phyloP scores from a whole-genome alignment of 2,797 vertebrate genomes.

The Malacoraja senta region DNA sequence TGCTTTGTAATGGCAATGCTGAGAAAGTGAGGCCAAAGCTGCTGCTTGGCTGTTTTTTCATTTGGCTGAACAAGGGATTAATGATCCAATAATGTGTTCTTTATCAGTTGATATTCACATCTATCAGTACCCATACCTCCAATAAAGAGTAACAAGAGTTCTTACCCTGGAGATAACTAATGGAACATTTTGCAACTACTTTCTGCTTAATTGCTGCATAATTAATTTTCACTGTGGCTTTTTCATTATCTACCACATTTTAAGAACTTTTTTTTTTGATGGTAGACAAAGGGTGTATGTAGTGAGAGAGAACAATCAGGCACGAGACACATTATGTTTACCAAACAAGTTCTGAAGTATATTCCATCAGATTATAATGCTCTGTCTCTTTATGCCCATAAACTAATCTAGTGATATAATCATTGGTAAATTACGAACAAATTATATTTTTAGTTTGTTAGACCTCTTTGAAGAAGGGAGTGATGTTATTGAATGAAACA shows the following conservation, averaged over 20 bases:
- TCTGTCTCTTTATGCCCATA: background rate
- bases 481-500: conserved; percentile 3
- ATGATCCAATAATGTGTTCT: background rate
- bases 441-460: background rate
- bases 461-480: background rate
- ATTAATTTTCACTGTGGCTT: no score
- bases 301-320: no score
- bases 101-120: background rate
- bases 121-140: background rate
- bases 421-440: background rate
- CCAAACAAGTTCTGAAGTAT: background rate
- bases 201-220: no score
- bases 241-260: background rate
- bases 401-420: background rate
- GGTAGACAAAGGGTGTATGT: background rate
- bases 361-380: background rate
- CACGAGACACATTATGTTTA: background rate
- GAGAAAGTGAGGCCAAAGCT: background rate
- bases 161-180: background rate
- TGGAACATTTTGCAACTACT: no score
- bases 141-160: background rate
- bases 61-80: background rate
- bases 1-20: background rate
- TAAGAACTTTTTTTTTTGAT: background rate
- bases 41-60: background rate